phyloP scores from a whole-genome alignment of 2,113 vertebrate genomes.

The Hemiprocne comata region DNA sequence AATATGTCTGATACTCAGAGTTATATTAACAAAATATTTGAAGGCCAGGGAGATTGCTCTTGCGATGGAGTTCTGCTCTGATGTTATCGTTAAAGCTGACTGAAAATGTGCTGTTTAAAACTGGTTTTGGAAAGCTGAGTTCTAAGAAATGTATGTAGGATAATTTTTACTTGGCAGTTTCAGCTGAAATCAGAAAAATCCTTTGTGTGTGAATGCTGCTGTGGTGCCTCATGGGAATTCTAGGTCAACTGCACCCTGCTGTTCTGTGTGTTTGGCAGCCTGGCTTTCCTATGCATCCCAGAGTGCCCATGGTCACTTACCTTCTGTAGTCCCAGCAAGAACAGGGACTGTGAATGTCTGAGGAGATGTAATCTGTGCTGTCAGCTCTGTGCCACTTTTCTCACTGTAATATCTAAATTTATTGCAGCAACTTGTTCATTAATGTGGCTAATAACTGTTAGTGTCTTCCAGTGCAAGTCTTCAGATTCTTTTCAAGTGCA shows the following conservation, averaged over 20 bases:
- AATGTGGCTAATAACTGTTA: not conserved
- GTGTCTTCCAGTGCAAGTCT: not conserved
- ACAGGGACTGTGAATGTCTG: rapidly evolving
- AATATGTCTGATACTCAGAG: conserved; percentile 47
- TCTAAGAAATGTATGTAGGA: not conserved
- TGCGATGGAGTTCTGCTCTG: conserved; percentile 40
- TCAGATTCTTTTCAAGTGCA: not conserved
- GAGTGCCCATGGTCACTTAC: not conserved
- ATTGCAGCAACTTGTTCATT: not conserved
- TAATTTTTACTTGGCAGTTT: conserved; percentile 16
- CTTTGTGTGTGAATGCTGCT: not conserved
- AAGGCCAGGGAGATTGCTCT: conserved; percentile 19
- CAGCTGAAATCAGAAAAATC: not conserved
- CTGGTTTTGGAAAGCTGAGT: not conserved
- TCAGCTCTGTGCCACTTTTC: not conserved
- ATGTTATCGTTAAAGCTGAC: conserved; percentile 33
- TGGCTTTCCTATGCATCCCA: not conserved
- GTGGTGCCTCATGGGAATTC: not conserved
- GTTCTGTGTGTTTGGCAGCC: not conserved
- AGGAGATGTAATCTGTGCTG: not conserved
- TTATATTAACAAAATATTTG: conserved; percentile 42
- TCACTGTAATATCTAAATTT: not conserved
- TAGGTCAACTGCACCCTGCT: not conserved
- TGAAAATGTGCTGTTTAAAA: not conserved
- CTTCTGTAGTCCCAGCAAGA: not conserved